These are phyloP conservation scores for Pseudomyrmex sp. DNA, from an alignment of 1,140 invertebrate genomes.

Conservation along the genomic window DNA sequence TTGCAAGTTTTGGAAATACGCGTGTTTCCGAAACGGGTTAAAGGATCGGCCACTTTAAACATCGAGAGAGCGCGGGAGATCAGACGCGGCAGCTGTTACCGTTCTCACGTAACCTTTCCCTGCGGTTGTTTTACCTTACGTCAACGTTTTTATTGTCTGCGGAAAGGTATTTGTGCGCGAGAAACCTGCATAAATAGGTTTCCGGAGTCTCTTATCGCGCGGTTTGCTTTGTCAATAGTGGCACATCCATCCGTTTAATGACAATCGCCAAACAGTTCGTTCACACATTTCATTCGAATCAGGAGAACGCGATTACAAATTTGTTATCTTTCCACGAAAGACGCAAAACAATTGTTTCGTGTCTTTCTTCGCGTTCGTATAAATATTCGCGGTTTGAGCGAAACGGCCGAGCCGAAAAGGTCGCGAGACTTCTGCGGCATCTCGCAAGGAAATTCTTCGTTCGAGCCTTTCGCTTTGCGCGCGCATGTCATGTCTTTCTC, in stretches of 20 bases:
- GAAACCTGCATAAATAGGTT: conserved; percentile 26
- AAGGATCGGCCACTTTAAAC: background rate
- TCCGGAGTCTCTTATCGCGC: background rate
- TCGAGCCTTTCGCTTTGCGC: background rate
- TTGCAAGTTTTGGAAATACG: background rate
- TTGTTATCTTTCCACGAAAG: background rate
- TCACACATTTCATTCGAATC: too few relatives aligned
- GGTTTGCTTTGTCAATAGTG: too few relatives aligned
- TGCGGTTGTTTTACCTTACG: conserved; percentile 20
- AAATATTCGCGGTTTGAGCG: background rate
- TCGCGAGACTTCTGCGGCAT: background rate
- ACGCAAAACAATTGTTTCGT: background rate
- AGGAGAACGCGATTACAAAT: too few relatives aligned
- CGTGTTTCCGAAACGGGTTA: conserved; percentile 18
- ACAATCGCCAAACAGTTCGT: too few relatives aligned
- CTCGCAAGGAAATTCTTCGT: background rate
- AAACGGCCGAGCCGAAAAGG: background rate
- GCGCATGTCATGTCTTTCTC: background rate
- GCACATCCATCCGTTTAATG: too few relatives aligned
- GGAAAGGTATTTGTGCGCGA: conserved; percentile 4
- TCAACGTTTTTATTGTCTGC: conserved; percentile 58
- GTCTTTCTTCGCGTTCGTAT: background rate
- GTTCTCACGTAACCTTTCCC: conserved; percentile 19
- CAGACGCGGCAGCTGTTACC: conserved; percentile 25
- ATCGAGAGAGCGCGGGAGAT: background rate